Evolutionary conservation across 2,797 vertebrate genomes (phyloP).

Genomic region (Sorex maritimensis): DNA sequence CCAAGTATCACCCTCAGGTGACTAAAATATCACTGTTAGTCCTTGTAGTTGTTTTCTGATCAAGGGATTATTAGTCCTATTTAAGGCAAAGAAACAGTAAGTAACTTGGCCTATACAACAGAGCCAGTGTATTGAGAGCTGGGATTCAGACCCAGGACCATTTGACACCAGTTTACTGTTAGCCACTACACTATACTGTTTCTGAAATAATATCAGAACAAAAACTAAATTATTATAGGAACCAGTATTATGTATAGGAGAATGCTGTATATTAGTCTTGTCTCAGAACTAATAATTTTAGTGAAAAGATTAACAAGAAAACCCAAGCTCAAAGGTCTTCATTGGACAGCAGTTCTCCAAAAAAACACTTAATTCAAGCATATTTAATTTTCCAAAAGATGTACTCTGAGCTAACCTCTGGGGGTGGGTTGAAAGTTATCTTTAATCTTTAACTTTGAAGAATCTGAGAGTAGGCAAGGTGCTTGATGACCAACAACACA

Average conservation of each 20-base stretch:
- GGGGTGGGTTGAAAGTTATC: constrained; percentile 5
- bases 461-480: too few species aligned
- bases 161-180: background rate
- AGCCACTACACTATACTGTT: background rate
- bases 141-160: background rate
- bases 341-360: constrained; percentile 2
- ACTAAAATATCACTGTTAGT: too few species aligned
- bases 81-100: background rate
- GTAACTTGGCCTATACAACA: background rate
- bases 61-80: background rate
- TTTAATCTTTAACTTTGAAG: constrained; percentile 20
- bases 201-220: constrained; percentile 36
- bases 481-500: too few species aligned
- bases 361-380: constrained; percentile 52
- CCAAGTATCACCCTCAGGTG: too few species aligned
- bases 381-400: constrained; percentile 64
- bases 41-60: background rate
- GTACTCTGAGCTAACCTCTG: background rate
- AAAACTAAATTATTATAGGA: constrained; percentile 39
- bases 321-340: constrained; percentile 31
- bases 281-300: constrained; percentile 47
- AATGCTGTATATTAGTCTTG: background rate
- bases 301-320: constrained; percentile 41
- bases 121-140: background rate
- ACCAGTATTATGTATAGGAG: background rate